Evolutionary conservation across 2,797 vertebrate genomes (phyloP).

Genomic region (Cynopterus sphinx): DNA sequence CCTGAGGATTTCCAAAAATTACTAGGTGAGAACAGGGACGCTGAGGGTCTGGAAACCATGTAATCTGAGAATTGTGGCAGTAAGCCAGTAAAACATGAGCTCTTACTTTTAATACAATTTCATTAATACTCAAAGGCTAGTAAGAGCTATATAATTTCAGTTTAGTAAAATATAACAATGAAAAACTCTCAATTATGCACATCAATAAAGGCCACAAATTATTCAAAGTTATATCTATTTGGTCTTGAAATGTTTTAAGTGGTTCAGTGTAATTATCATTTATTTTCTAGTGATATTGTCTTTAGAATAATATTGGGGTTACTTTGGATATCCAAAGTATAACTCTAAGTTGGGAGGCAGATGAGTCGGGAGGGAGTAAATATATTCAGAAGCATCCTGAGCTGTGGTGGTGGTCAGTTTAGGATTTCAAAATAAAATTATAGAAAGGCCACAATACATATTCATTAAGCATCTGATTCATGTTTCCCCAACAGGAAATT

Average conservation of each 20-base stretch:
- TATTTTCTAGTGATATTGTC: background rate
- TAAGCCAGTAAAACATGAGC: background rate
- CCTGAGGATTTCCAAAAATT: background rate
- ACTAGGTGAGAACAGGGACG: background rate
- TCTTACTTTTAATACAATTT: background rate
- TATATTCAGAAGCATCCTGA: background rate
- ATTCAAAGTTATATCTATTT: background rate
- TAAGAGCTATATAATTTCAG: background rate
- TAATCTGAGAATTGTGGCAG: background rate
- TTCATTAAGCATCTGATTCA: background rate
- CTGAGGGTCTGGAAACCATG: background rate
- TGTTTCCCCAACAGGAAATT: background rate
- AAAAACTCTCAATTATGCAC: background rate
- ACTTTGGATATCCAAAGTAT: background rate
- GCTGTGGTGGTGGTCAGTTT: background rate
- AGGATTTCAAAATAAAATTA: background rate
- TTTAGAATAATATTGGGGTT: background rate
- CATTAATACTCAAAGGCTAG: background rate
- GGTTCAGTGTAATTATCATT: background rate
- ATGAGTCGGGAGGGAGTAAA: background rate
- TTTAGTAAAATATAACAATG: background rate
- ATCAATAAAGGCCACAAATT: background rate
- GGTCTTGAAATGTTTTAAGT: background rate
- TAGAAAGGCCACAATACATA: background rate
- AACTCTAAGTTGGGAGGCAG: background rate